phyloP scores from a whole-genome alignment of 2,888 invertebrate species.

The Luperina testacea region DNA sequence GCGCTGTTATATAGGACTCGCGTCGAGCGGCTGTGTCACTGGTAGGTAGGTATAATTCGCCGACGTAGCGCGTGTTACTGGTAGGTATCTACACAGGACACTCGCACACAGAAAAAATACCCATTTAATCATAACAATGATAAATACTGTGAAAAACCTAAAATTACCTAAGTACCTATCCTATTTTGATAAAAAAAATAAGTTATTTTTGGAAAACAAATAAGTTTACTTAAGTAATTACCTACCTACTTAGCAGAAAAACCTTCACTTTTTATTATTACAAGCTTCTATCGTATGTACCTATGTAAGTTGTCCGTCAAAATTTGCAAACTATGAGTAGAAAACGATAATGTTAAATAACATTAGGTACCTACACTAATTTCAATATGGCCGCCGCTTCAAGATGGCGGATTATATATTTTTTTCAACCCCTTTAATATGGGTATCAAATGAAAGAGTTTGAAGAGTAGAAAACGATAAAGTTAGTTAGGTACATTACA shows the following conservation, averaged over 20 bases:
- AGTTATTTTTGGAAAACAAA: not conserved
- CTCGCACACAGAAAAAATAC: not conserved
- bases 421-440: too few relatives aligned
- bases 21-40: constrained; percentile 12
- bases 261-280: not conserved
- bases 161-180: not conserved
- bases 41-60: not conserved
- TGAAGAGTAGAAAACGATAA: too few relatives aligned
- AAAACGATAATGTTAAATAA: too few relatives aligned
- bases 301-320: too few relatives aligned
- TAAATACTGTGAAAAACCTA: not conserved
- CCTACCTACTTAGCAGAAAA: not conserved
- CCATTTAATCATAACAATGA: too few relatives aligned
- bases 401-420: too few relatives aligned
- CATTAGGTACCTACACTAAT: too few relatives aligned
- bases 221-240: not conserved
- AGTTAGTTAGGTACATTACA: too few relatives aligned
- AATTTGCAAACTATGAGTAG: too few relatives aligned
- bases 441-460: too few relatives aligned
- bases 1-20: constrained; percentile 35
- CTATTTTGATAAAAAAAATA: not conserved
- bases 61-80: not conserved
- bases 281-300: too few relatives aligned
- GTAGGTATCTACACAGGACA: not conserved
- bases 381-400: too few relatives aligned